Evolutionary conservation across 2,113 vertebrate genomes (phyloP).

Genomic region (Gnathonemus echidnorhynchus): DNA sequence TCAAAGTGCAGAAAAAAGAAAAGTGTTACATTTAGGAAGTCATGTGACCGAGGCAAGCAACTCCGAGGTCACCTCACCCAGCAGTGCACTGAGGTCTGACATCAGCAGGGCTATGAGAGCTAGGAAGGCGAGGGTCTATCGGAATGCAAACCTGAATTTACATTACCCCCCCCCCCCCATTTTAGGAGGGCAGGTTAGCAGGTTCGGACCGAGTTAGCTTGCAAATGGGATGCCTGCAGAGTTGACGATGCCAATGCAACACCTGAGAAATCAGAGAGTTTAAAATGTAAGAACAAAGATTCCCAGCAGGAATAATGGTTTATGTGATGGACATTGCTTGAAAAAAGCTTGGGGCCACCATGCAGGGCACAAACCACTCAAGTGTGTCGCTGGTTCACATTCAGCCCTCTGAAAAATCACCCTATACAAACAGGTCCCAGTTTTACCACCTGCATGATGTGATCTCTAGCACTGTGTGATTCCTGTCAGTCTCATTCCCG

Average conservation of each 20-base stretch:
- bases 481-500: background rate
- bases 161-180: background rate
- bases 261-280: background rate
- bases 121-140: background rate
- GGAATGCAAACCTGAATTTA: background rate
- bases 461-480: background rate
- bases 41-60: background rate
- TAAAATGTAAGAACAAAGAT: background rate
- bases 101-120: background rate
- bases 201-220: background rate
- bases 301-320: background rate
- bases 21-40: background rate
- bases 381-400: background rate
- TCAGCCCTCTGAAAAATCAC: background rate
- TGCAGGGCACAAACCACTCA: background rate
- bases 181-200: background rate
- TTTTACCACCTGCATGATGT: background rate
- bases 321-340: background rate
- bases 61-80: background rate
- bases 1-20: background rate
- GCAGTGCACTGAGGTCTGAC: background rate
- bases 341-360: background rate
- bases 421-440: background rate
- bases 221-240: background rate
- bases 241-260: background rate